Evolutionary conservation across 1,140 invertebrate genomes (phyloP).

Genomic region (Ylistrum balloti): DNA sequence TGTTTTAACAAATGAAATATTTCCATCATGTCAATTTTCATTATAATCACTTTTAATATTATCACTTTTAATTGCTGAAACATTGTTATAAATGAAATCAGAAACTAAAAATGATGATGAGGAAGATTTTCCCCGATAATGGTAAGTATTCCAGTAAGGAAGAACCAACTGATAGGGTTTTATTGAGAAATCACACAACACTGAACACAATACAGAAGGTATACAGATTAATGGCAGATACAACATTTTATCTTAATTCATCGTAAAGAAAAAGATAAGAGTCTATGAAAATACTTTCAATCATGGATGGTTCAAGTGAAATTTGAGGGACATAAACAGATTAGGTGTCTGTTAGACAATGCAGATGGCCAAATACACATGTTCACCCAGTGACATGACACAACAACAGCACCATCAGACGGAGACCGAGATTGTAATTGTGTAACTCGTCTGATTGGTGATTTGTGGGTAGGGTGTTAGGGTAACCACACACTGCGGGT

Average conservation of each 20-base stretch:
- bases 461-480: conserved; percentile 31
- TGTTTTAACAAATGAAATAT: neutral
- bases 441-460: neutral
- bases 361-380: neutral
- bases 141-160: too few species aligned
- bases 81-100: neutral
- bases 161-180: too few species aligned
- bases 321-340: too few species aligned
- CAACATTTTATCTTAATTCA: neutral
- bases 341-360: neutral
- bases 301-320: neutral
- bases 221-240: too few species aligned
- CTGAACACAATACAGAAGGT: too few species aligned
- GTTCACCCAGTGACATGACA: neutral
- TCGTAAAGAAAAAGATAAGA: neutral
- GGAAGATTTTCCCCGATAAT: too few species aligned
- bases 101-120: neutral
- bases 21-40: neutral
- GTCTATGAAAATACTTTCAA: neutral
- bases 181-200: too few species aligned
- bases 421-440: too few species aligned
- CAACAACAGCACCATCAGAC: neutral
- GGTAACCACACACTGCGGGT: conserved; percentile 36
- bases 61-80: too few species aligned
- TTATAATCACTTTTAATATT: neutral